These are phyloP conservation scores for Dyspetes luteomarginatus DNA, from an alignment of 2,888 invertebrate species.

Conservation along the genomic window DNA sequence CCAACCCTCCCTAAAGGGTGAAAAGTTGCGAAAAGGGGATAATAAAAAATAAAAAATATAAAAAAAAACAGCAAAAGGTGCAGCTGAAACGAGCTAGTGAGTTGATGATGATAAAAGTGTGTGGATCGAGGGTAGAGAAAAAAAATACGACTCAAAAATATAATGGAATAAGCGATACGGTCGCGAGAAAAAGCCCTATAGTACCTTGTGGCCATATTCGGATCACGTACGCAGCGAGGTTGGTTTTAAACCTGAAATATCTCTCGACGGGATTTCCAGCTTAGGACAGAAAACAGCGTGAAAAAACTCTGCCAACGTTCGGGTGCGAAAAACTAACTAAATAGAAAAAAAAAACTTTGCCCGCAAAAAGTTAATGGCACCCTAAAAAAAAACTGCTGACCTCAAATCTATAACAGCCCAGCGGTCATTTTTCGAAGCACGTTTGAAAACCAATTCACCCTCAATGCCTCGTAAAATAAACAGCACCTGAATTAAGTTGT, in stretches of 20 bases:
- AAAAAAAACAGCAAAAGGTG: slow-evolving; percentile 2
- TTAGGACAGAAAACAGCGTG: neutral
- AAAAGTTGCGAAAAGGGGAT: slow-evolving; percentile 1
- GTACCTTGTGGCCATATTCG: slow-evolving; percentile 43
- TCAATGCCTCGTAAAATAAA: too few species aligned
- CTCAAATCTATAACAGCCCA: too few species aligned
- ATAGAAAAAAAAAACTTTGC: neutral
- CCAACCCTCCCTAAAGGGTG: neutral
- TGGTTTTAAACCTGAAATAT: slow-evolving; percentile 62
- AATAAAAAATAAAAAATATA: slow-evolving; percentile 30
- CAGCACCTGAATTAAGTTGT: too few species aligned
- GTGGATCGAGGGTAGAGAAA: neutral
- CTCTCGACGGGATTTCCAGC: slow-evolving; percentile 34
- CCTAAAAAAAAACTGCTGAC: too few species aligned
- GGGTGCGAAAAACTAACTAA: slow-evolving; percentile 11
- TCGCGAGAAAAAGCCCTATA: slow-evolving; percentile 48
- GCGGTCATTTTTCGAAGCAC: too few species aligned
- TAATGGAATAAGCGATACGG: slow-evolving; percentile 58
- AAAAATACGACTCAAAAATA: slow-evolving; percentile 41
- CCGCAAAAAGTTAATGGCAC: neutral
- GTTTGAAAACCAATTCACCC: too few species aligned
- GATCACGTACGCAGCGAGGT: slow-evolving; percentile 48
- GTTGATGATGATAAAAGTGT: neutral
- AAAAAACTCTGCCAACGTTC: too few species aligned
- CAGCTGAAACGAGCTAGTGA: neutral